These are phyloP conservation scores for Lerista edwardsae DNA, from an alignment of 2,797 vertebrate genomes.

Conservation along the genomic window DNA sequence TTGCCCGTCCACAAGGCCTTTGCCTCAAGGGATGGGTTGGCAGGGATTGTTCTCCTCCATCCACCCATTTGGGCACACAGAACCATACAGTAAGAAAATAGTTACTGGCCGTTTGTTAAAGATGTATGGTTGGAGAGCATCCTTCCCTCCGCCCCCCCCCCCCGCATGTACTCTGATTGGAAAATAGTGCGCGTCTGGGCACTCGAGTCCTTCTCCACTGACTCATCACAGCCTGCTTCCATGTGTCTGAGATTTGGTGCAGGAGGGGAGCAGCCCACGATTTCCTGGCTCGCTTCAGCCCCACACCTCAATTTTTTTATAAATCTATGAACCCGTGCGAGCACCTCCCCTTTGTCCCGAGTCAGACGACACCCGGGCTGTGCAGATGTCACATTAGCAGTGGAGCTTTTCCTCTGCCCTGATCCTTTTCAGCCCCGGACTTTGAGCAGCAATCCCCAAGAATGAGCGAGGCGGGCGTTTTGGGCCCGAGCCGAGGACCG, in stretches of 20 bases:
- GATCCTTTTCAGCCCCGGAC: background rate
- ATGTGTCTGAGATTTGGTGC: background rate
- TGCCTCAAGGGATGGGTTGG: background rate
- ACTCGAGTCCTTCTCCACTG: too few species aligned
- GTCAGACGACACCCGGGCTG: background rate
- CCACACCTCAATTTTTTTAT: background rate
- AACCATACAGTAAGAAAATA: background rate
- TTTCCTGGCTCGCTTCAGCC: background rate
- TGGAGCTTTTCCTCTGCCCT: rapidly evolving
- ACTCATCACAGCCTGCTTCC: background rate
- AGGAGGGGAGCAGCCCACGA: background rate
- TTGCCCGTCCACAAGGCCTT: too few species aligned
- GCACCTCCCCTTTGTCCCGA: background rate
- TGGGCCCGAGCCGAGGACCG: conserved; percentile 3
- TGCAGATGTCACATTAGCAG: background rate
- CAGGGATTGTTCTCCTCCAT: background rate
- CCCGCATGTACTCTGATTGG: too few species aligned
- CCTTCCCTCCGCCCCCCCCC: too few species aligned
- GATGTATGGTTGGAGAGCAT: background rate
- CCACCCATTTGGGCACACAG: background rate
- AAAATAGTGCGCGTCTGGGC: background rate
- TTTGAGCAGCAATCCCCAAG: background rate
- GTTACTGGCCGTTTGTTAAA: background rate
- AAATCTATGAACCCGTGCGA: background rate
- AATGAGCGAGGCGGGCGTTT: conserved; percentile 11